These are phyloP conservation scores for Galleria mellonella DNA, from an alignment of 1,140 invertebrate genomes.

Conservation along the genomic window DNA sequence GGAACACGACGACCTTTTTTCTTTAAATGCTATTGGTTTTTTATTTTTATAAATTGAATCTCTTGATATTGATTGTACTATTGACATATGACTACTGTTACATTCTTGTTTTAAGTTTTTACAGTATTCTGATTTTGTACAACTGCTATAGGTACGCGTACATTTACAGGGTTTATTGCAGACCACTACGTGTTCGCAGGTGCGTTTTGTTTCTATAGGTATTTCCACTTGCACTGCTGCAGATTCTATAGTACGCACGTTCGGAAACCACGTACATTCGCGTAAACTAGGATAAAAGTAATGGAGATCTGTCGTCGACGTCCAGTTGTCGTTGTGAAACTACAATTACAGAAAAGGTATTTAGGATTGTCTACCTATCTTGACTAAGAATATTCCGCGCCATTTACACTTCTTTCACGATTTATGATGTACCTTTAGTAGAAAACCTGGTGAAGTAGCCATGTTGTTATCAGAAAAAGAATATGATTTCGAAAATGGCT, in stretches of 20 bases:
- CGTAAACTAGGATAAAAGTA: conserved; percentile 47
- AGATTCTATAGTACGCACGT: conserved; percentile 4
- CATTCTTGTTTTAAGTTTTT: no score
- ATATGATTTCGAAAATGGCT: conserved; percentile 1
- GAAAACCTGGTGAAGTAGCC: conserved; percentile 1
- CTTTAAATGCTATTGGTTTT: background rate
- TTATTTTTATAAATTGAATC: no score
- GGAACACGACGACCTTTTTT: conserved; percentile 1
- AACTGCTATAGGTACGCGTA: no score
- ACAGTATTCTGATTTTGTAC: no score
- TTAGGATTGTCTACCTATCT: background rate
- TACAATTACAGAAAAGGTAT: conserved; percentile 21
- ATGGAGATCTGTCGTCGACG: conserved; percentile 60
- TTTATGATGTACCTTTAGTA: conserved; percentile 8
- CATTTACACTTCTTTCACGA: background rate
- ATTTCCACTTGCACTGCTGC: conserved; percentile 11
- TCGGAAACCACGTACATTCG: conserved; percentile 9
- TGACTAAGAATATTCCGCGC: background rate
- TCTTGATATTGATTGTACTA: no score
- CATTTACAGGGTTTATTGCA: no score
- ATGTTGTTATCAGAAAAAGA: background rate
- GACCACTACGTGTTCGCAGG: background rate
- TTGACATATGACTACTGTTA: background rate
- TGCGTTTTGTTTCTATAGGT: conserved; percentile 4
- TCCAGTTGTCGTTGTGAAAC: conserved; percentile 57